Conservation (phyloP, 1,140 invertebrate genomes). For the Drosophila orena region DNA sequence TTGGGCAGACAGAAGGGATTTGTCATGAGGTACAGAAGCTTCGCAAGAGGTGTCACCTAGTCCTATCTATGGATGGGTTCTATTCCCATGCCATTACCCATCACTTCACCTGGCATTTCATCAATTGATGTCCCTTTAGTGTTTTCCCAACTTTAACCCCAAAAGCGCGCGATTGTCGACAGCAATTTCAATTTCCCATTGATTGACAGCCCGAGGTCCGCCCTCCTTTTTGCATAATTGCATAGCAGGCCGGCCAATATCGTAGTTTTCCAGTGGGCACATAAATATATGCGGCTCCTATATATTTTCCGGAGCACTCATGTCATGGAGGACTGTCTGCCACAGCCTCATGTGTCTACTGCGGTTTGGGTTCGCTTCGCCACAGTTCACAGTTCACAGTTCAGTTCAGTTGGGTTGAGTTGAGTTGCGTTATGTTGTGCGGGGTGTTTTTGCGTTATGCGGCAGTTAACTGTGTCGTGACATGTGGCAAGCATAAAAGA, state of each 20-base stretch:
- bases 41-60: background rate
- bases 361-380: background rate
- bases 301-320: constrained; percentile 6
- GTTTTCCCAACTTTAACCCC: constrained; percentile 67
- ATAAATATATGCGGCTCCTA: constrained; percentile 1
- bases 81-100: constrained; percentile 4
- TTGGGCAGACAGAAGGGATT: background rate
- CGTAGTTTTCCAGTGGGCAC: background rate
- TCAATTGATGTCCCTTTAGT: constrained; percentile 46
- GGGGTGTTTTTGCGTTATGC: constrained; percentile 47
- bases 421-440: constrained; percentile 28
- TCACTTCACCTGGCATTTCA: constrained; percentile 23
- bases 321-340: constrained; percentile 30
- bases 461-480: constrained; percentile 78
- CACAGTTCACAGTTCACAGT: background rate
- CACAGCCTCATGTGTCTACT: constrained; percentile 11
- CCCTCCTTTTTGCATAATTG: constrained; percentile 66
- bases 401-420: background rate
- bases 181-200: constrained; percentile 74
- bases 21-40: too few relatives aligned
- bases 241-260: constrained; percentile 34
- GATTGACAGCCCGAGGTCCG: constrained; percentile 29
- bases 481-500: constrained; percentile 82
- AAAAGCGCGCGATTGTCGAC: constrained; percentile 64
- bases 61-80: background rate